Conservation (phyloP, 2,797 vertebrate species). For the Amazona ochrocephala region DNA sequence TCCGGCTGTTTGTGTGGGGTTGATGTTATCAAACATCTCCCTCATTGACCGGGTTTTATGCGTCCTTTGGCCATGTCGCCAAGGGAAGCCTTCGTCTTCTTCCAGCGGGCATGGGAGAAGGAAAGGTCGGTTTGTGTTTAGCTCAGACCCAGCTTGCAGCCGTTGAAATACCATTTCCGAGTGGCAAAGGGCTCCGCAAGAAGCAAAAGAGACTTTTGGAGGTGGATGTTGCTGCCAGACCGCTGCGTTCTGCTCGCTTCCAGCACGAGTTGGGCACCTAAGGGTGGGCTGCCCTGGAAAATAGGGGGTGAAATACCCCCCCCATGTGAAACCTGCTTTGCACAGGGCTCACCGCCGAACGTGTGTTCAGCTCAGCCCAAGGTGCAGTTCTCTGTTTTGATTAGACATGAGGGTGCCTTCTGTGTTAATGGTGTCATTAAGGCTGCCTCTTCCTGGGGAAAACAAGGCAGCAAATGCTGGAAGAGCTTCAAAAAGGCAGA, state of each 20-base stretch:
- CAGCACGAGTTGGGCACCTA: not conserved
- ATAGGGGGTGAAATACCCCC: not conserved
- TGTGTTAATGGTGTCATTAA: not conserved
- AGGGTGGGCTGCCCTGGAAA: not conserved
- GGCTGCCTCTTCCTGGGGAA: not conserved
- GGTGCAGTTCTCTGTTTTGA: not conserved
- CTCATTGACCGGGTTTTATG: not conserved
- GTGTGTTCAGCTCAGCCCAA: not conserved
- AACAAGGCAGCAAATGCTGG: not conserved
- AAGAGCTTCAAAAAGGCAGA: not conserved
- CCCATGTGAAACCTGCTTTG: not conserved
- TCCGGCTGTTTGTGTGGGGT: not conserved
- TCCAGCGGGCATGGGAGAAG: not conserved
- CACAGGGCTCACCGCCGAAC: accelerated
- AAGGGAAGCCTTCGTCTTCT: not conserved
- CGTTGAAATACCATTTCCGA: not conserved
- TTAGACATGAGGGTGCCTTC: not conserved
- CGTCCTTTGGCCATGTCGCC: not conserved
- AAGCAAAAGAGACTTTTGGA: not conserved
- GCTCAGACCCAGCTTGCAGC: not conserved
- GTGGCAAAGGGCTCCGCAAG: not conserved
- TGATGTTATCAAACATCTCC: not conserved
- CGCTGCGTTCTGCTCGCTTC: not conserved
- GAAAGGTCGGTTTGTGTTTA: not conserved
- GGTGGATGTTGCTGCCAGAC: not conserved